Conservation (phyloP, 2,888 invertebrate species). For the Thyatira batis region DNA sequence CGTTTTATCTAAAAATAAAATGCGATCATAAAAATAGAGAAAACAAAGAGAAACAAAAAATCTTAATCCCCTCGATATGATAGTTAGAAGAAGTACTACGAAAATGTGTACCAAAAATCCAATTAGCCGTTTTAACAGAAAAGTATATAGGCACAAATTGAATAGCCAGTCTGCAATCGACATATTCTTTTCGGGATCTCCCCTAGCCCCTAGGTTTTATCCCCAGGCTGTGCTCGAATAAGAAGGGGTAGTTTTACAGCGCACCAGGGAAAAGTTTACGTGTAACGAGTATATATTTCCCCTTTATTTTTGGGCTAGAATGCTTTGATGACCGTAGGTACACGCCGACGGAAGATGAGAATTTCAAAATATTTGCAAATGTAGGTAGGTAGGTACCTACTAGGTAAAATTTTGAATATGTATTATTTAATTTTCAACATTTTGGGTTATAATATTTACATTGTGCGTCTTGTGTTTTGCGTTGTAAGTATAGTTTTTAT, state of each 20-base stretch:
- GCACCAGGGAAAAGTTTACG: conserved; percentile 75
- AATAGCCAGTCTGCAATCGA: conserved; percentile 3
- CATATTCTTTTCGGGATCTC: conserved; percentile 48
- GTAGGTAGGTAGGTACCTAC: no score
- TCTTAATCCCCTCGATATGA: no score
- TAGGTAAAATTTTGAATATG: not conserved
- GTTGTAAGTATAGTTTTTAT: no score
- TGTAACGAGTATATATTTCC: conserved; percentile 54
- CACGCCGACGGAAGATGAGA: not conserved
- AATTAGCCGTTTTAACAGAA: no score
- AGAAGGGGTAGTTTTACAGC: conserved; percentile 78
- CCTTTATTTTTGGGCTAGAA: conserved; percentile 61
- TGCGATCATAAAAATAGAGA: no score
- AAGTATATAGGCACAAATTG: not conserved
- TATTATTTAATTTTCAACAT: not conserved
- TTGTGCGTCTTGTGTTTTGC: not conserved
- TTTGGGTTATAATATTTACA: not conserved
- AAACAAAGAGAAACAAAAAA: no score
- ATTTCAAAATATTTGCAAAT: not conserved
- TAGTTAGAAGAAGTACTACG: no score
- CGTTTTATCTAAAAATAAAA: no score
- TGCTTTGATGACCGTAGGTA: conserved; percentile 51
- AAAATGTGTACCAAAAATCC: no score
- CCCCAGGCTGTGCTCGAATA: conserved; percentile 60
- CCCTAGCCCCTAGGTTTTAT: conserved; percentile 60